Conservation (phyloP, 2,888 invertebrate species). For the Melanchra persicariae region DNA sequence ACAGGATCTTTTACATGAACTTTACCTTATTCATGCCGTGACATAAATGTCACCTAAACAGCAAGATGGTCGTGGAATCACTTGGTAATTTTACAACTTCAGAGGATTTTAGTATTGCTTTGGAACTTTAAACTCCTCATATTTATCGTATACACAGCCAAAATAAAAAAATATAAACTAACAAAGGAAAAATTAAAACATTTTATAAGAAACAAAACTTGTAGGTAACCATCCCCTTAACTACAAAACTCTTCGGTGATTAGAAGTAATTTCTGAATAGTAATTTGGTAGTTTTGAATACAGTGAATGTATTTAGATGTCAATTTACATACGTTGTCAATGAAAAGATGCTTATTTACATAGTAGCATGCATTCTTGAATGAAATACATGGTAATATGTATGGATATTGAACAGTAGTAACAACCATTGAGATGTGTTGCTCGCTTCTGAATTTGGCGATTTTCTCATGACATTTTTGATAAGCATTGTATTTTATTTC, state of each 20-base stretch:
- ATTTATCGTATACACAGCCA: too few relatives aligned
- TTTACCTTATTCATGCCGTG: neutral
- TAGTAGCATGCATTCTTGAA: slow-evolving; percentile 14
- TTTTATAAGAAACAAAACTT: neutral
- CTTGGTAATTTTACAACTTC: neutral
- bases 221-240: slow-evolving; percentile 17
- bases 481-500: too few relatives aligned
- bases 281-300: slow-evolving; percentile 30
- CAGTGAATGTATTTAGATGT: slow-evolving; percentile 38
- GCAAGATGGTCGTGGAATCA: too few relatives aligned
- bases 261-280: slow-evolving; percentile 42
- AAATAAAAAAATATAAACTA: too few relatives aligned
- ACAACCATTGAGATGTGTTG: neutral
- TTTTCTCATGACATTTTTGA: slow-evolving; percentile 15
- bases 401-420: slow-evolving; percentile 2
- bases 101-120: too few relatives aligned
- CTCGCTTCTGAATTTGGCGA: slow-evolving; percentile 8
- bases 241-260: slow-evolving; percentile 29
- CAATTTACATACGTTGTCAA: slow-evolving; percentile 52
- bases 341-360: slow-evolving; percentile 32
- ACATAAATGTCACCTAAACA: neutral
- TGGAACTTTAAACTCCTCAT: too few relatives aligned
- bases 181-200: too few relatives aligned
- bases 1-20: neutral
- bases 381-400: slow-evolving; percentile 21